Conservation (phyloP, 1,140 invertebrate genomes). For the Drosophila lowei region DNA sequence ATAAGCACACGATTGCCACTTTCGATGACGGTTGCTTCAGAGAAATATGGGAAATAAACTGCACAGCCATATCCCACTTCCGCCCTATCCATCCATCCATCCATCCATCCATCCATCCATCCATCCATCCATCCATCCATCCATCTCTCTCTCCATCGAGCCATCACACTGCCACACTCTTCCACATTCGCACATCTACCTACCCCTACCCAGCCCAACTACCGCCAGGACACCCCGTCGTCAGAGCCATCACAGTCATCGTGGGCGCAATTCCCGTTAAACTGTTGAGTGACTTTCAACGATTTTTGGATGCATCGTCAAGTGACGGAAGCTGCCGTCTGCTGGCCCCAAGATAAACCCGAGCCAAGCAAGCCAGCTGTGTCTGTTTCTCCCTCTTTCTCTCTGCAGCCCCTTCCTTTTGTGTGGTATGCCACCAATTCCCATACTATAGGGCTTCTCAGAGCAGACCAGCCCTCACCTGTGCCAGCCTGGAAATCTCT, state of each 20-base stretch:
- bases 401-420: not conserved
- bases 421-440: not conserved
- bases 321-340: constrained; percentile 62
- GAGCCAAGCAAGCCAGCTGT: constrained; percentile 26
- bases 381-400: not conserved
- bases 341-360: constrained; percentile 60
- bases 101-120: no score
- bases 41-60: no score
- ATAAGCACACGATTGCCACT: no score
- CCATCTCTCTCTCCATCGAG: no score
- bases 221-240: not conserved
- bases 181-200: not conserved
- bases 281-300: constrained; percentile 79
- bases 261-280: constrained; percentile 53
- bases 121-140: not conserved
- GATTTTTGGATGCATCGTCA: constrained; percentile 67
- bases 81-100: constrained; percentile 7
- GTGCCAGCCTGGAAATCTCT: constrained; percentile 37
- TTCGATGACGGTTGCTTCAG: no score
- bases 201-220: not conserved
- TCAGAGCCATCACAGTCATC: constrained; percentile 8
- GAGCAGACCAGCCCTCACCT: constrained; percentile 17
- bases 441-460: not conserved
- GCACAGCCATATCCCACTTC: constrained; percentile 3
- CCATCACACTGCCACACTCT: constrained; percentile 24